A percentile compares a stretch with the other conserved stretches of the same genome.
Evolutionary conservation across 2,113 vertebrate genomes (phyloP).

Genomic region (Vireo altiloquus): DNA sequence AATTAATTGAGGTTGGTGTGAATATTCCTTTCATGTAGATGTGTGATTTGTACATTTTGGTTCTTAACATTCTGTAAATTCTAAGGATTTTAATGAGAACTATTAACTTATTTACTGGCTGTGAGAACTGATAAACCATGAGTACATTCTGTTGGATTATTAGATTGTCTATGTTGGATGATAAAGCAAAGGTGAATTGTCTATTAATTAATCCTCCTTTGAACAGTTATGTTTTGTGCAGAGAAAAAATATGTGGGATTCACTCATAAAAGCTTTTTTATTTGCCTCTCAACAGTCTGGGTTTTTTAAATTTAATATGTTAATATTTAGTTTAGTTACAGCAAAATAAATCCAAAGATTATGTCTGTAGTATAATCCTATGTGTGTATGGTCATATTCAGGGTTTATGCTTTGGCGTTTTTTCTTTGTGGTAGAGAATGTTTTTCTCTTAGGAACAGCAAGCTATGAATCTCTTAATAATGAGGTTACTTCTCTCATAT

Average conservation of each 20-base stretch:
- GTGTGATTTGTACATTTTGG: background rate
- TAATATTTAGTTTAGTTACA: background rate
- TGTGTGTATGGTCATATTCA: rapidly evolving
- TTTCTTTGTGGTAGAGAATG: background rate
- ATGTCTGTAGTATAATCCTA: background rate
- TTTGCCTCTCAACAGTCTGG: background rate
- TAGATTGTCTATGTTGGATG: background rate
- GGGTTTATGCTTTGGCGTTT: background rate
- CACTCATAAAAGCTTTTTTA: background rate
- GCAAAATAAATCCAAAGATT: background rate
- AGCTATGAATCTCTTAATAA: background rate
- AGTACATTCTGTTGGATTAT: background rate
- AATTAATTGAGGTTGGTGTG: background rate
- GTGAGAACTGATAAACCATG: background rate
- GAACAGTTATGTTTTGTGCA: background rate
- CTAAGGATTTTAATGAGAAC: background rate
- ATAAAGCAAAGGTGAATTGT: background rate
- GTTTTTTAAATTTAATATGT: background rate
- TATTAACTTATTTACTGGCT: background rate
- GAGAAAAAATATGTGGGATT: background rate
- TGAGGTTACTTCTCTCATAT: background rate
- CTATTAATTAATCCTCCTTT: background rate
- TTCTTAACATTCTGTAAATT: background rate
- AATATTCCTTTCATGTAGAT: background rate
- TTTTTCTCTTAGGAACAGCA: background rate